Conservation (phyloP, 2,113 vertebrate species). For the Felis chaus region DNA sequence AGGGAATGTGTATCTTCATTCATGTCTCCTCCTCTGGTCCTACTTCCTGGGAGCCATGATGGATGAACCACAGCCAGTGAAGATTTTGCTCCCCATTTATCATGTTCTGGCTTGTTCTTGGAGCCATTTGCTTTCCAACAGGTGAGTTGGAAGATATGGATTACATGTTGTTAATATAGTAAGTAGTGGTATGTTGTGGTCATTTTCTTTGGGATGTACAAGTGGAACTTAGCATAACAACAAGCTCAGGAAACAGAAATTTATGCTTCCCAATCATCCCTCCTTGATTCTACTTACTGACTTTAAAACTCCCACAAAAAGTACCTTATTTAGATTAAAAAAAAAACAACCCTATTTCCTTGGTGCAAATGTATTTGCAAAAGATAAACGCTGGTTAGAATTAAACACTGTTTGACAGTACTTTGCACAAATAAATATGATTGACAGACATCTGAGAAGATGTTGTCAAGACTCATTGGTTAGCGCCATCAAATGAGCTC, state of each 20-base stretch:
- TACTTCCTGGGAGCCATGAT: slow-evolving; percentile 42
- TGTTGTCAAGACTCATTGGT: neutral
- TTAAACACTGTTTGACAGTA: neutral
- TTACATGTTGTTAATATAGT: slow-evolving; percentile 55
- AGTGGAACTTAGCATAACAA: slow-evolving; percentile 8
- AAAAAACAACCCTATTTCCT: neutral
- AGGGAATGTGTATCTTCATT: neutral
- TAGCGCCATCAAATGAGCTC: neutral
- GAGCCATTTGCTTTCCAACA: slow-evolving; percentile 54
- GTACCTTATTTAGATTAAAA: neutral
- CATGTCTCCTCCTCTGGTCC: neutral
- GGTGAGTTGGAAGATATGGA: slow-evolving; percentile 64
- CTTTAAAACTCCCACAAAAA: slow-evolving; percentile 25
- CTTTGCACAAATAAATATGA: neutral
- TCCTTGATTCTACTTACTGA: neutral
- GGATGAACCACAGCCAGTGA: neutral
- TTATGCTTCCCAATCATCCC: neutral
- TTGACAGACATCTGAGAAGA: neutral
- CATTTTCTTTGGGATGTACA: slow-evolving; percentile 52
- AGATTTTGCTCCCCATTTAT: slow-evolving; percentile 25
- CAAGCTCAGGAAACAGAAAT: slow-evolving; percentile 24
- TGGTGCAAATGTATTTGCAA: slow-evolving; percentile 3
- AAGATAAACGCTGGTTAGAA: neutral
- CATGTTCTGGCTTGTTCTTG: slow-evolving; percentile 42
- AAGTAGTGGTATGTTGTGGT: slow-evolving; percentile 58